Evolutionary conservation across 2,797 vertebrate species (phyloP), one percentile per base, ranked within the genome.

Genomic region (Tragelaphus oryx): DNA sequence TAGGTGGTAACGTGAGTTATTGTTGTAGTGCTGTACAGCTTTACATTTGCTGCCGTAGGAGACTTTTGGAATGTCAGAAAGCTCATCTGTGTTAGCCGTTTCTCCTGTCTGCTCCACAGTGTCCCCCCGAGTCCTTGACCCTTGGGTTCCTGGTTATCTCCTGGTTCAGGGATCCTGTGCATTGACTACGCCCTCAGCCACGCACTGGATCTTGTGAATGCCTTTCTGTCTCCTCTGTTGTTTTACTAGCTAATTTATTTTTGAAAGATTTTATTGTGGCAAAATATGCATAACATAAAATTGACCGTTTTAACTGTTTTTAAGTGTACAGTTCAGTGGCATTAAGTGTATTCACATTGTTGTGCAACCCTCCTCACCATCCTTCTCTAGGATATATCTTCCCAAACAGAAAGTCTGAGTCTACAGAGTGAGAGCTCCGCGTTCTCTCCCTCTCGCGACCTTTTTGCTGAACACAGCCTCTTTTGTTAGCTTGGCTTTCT

Each of bases 161-260:
- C 60, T 82, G 26, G 50, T 37, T 60, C 44, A 24, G 8, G 16
- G 55, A 33, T 76, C n/a, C 28, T 83, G 55, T 79, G 16, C 52
- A 4, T 20, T 60, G 80, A 59, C 20, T 24, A 59, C 8, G 24
- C 5, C 78, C 17, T 80, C 18, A 26, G 26, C 30, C 55, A 65
- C 28, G 30, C 57, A 0, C 10, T 52, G 71, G 16, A 7, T 81
- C 50, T 54, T 71, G 16, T 76, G 55, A 74, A 52, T 71, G 54
- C 59, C 83, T 86, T 88, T 94, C 20, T 75, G 33, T 87, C 9
- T 18, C 17, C 18, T 79, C 59, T 81, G 5, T 76, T 60, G n/a
- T 84, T 95, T 93, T 71, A 78, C n/a, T 62, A 76, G 46, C 50
- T 55, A 37, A 20, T 4, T 85, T n/a, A 30, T 26, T 52, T 59